Base-by-base conservation (phyloP, 2,113 vertebrate genomes). In the Dendropsophus ebraccatus region DNA sequence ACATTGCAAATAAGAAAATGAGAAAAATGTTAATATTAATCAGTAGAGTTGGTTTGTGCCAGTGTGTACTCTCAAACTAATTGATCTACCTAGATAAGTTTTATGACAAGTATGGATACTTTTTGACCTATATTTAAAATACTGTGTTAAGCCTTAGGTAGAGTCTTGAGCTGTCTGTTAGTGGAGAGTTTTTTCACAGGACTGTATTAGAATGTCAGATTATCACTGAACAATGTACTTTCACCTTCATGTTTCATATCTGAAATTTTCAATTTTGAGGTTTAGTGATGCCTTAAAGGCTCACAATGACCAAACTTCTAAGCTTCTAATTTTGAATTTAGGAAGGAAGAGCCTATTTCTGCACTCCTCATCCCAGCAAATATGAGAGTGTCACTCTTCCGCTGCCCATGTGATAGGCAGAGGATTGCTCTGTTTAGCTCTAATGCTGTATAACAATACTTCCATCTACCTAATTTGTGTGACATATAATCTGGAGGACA, bases 381-480 rank as follows among this genome's bases (percentile, higher is more conserved):
- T 58, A n/a, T 41, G 30, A 69, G 28, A 32, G 16, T 69, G 65
- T 69, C 65, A 69, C 30, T 69, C 23, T 67, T 32, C 19, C 23
- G 23, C n/a, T 47, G 81, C 28, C 9, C 28, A 14, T 54, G 28
- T 83, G 65, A 72, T 25, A 32, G 28, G 80, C 41, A 67, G 25
- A 28, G 16, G 45, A 82, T 82, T 73, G 45, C 17, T 49, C n/a
- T 49, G 1, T 49, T 67, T 62, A 1, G 32, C 28, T 81, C n/a
- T 19, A 30, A 28, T 25, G 9, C 25, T 67, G 37, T 47, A 49
- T 10, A 47, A 5, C 56, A 81, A 14, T 65, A 5, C 65, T 28
- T 70, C 80, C n/a, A 19, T 50, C 41, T 69, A 13, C 28, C 52
- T 62, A 62, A 81, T 41, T 81, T 41, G 37, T 45, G 56, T 62